These are phyloP conservation scores for Lypha dubia DNA, from an alignment of 2,888 invertebrate genomes.

Conservation along the genomic window DNA sequence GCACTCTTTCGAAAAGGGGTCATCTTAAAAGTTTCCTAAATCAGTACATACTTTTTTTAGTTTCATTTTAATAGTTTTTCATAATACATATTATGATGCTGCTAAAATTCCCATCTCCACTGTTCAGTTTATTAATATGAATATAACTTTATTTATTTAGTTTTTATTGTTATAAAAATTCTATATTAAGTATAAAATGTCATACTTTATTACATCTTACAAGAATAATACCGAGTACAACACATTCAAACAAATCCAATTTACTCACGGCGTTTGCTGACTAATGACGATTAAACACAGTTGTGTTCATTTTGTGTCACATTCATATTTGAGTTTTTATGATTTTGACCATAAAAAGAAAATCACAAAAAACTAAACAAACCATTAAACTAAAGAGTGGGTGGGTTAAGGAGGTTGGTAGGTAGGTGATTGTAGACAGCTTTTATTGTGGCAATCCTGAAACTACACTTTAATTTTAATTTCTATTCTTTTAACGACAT, in stretches of 20 bases:
- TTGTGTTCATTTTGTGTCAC: conserved; percentile 42
- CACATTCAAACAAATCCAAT: not conserved
- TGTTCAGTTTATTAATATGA: not conserved
- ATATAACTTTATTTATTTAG: conserved; percentile 8
- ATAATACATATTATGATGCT: not conserved
- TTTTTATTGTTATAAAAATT: conserved; percentile 30
- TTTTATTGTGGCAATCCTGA: conserved; percentile 56
- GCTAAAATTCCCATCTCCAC: not conserved
- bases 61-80: not conserved
- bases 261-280: conserved; percentile 63
- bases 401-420: not conserved
- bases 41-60: not conserved
- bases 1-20: too few relatives aligned
- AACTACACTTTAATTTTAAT: conserved; percentile 67
- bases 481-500: conserved; percentile 64
- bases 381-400: conserved; percentile 29
- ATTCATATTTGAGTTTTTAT: conserved; percentile 65
- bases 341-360: conserved; percentile 54
- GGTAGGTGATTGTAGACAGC: conserved; percentile 6
- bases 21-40: too few relatives aligned
- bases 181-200: conserved; percentile 6
- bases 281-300: conserved; percentile 71
- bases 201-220: conserved; percentile 13
- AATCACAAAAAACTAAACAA: conserved; percentile 57
- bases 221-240: conserved; percentile 19